Conservation (phyloP, 1,140 invertebrate species). For the Eumeta japonica region DNA sequence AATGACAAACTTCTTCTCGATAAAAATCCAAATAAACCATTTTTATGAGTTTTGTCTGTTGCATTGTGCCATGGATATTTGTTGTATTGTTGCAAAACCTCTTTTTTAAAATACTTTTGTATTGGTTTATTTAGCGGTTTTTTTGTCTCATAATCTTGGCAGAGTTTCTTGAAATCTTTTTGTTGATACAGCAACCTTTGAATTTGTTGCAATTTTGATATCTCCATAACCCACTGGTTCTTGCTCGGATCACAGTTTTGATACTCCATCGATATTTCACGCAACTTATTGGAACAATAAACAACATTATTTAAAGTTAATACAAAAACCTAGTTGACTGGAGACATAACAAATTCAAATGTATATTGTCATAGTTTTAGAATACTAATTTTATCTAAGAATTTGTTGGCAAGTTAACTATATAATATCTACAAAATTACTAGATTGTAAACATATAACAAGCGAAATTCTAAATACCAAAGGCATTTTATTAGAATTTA, state of each 20-base stretch:
- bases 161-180: slow-evolving; percentile 32
- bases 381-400: no score
- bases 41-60: slow-evolving; percentile 33
- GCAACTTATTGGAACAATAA: slow-evolving; percentile 55
- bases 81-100: slow-evolving; percentile 32
- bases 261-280: slow-evolving; percentile 66
- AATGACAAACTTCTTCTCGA: slow-evolving; percentile 28
- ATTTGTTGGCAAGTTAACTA: no score
- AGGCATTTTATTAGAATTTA: not conserved
- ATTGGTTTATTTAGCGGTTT: slow-evolving; percentile 21
- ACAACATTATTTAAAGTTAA: not conserved
- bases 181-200: slow-evolving; percentile 39
- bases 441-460: no score
- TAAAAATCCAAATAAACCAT: slow-evolving; percentile 25
- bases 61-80: slow-evolving; percentile 45
- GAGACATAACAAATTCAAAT: no score
- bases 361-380: no score
- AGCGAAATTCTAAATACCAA: slow-evolving; percentile 10
- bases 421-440: no score
- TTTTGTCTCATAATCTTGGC: slow-evolving; percentile 34
- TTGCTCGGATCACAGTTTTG: slow-evolving; percentile 64
- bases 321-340: not conserved
- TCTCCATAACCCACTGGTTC: slow-evolving; percentile 45
- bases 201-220: slow-evolving; percentile 42
- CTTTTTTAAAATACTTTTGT: slow-evolving; percentile 20